These are phyloP conservation scores for Neomorphus geoffroyi DNA, from an alignment of 2,797 vertebrate species.

Conservation along the genomic window DNA sequence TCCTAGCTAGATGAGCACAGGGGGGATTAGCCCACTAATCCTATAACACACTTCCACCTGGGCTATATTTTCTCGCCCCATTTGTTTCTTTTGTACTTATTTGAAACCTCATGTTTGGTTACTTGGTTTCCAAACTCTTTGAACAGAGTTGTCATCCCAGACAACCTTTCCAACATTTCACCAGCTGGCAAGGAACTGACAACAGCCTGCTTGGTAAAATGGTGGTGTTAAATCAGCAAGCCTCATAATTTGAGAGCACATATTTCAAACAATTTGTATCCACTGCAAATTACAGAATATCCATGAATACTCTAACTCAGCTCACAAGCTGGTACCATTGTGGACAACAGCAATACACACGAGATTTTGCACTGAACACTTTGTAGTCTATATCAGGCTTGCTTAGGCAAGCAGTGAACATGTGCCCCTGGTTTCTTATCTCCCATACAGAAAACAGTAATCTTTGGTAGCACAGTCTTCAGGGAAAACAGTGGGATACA, in stretches of 20 bases:
- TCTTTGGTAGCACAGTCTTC: not conserved
- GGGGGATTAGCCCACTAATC: not conserved
- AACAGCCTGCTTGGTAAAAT: not conserved
- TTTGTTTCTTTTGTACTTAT: not conserved
- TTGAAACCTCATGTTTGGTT: conserved; percentile 2
- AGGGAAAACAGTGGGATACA: not conserved
- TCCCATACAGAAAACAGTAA: not conserved
- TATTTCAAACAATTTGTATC: not conserved
- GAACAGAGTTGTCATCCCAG: not conserved
- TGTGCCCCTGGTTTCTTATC: not conserved
- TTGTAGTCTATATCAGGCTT: not conserved
- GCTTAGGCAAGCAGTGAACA: not conserved
- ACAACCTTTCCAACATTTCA: not conserved
- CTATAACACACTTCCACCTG: conserved; percentile 31
- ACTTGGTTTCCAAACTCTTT: not conserved
- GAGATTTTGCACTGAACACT: not conserved
- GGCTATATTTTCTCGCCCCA: not conserved
- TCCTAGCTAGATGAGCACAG: not conserved
- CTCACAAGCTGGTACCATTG: not conserved
- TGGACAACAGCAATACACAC: not conserved
- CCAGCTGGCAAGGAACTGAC: not conserved
- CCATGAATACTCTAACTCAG: not conserved
- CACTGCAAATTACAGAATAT: not conserved
- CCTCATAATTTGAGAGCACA: not conserved
- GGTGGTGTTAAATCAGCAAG: not conserved